A percentile compares a stretch with the other conserved stretches of the same genome.
These are phyloP conservation scores for Riptortus pedestris DNA, from an alignment of 1,140 invertebrate genomes.

Conservation along the genomic window DNA sequence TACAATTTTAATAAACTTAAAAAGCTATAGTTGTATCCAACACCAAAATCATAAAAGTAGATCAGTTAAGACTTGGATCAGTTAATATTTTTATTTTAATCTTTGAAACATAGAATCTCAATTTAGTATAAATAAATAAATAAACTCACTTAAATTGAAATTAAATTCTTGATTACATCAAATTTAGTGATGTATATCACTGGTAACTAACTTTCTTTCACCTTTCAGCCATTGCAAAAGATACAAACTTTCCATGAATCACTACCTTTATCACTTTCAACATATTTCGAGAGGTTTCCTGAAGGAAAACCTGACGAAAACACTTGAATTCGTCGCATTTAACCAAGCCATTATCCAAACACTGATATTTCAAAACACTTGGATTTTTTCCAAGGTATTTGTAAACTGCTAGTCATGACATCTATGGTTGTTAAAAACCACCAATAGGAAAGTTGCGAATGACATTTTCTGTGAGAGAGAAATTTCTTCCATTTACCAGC, in stretches of 20 bases:
- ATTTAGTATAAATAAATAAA: too few relatives aligned
- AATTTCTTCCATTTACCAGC: too few relatives aligned
- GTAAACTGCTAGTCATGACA: background rate
- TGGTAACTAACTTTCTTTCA: background rate
- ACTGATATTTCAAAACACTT: background rate
- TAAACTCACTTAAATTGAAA: too few relatives aligned
- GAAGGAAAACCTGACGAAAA: background rate
- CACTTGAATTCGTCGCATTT: background rate
- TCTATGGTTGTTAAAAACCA: background rate
- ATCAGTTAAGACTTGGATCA: too few relatives aligned
- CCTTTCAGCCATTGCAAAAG: background rate
- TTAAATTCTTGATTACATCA: too few relatives aligned
- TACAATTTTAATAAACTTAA: too few relatives aligned
- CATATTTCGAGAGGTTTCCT: background rate
- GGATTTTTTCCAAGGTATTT: background rate
- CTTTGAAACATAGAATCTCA: too few relatives aligned
- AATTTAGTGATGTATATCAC: background rate
- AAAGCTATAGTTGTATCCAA: too few relatives aligned
- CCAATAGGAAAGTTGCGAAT: background rate
- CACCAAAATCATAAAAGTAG: too few relatives aligned
- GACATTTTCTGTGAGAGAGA: background rate
- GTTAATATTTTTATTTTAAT: too few relatives aligned
- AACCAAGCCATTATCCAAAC: background rate
- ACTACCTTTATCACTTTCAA: background rate
- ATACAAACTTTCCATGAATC: background rate